Conservation (phyloP, 2,888 invertebrate species). For the Xestia sexstrigata region DNA sequence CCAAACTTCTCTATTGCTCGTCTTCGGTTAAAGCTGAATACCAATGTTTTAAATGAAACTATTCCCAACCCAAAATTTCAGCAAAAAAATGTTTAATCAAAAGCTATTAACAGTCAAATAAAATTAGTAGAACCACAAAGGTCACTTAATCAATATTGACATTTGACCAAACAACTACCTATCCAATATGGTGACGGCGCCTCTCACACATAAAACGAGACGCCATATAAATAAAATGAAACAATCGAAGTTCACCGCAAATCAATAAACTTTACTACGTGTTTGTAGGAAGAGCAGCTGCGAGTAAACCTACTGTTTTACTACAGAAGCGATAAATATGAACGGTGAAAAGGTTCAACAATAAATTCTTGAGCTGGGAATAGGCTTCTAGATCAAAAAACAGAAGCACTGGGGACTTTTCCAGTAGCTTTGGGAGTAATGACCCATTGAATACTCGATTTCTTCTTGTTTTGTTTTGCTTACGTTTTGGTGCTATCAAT, state of each 20-base stretch:
- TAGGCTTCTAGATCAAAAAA: not conserved
- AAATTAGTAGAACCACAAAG: not conserved
- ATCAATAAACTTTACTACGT: constrained; percentile 52
- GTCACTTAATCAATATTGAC: constrained; percentile 18
- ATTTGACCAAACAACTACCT: constrained; percentile 7
- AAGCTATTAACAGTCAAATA: not conserved
- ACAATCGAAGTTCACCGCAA: constrained; percentile 27
- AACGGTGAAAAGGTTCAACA: constrained; percentile 4
- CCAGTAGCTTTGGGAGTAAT: not conserved
- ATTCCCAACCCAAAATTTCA: not conserved
- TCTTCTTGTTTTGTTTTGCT: not conserved
- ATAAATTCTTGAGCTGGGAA: not conserved
- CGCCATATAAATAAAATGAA: constrained; percentile 8
- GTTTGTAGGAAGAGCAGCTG: constrained; percentile 13
- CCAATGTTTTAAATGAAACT: not conserved
- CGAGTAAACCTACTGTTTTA: constrained; percentile 25
- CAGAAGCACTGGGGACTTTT: no score
- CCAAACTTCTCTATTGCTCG: no score
- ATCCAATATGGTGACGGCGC: constrained; percentile 12
- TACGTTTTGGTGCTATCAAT: not conserved
- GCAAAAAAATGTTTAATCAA: not conserved
- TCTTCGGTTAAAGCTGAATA: not conserved
- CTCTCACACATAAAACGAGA: constrained; percentile 10
- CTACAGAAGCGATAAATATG: not conserved
- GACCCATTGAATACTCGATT: not conserved